Conservation (phyloP, 2,888 invertebrate species). For the Heteromyza rotundicornis region DNA sequence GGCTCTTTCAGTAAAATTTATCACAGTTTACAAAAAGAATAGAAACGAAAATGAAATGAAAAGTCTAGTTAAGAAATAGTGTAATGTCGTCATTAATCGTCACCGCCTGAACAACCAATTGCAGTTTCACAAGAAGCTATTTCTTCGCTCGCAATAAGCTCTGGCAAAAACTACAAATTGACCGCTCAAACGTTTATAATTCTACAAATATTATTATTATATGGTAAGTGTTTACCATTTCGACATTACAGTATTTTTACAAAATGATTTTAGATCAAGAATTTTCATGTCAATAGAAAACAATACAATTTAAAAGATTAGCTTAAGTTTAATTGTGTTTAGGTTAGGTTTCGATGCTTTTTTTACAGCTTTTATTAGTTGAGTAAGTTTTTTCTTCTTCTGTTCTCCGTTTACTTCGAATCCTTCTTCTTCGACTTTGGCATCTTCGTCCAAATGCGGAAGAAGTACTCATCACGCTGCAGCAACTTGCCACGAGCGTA, state of each 20-base stretch:
- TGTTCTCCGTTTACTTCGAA: conserved; percentile 39
- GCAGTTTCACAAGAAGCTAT: background rate
- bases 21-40: conserved; percentile 48
- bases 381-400: conserved; percentile 22
- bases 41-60: background rate
- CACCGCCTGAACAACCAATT: background rate
- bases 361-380: background rate
- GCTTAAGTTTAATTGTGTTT: conserved; percentile 19
- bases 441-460: conserved; percentile 73
- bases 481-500: conserved; percentile 87
- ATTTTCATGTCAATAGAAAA: conserved; percentile 15
- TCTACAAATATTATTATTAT: background rate
- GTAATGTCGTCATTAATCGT: conserved; percentile 22
- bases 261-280: conserved; percentile 6
- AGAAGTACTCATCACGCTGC: conserved; percentile 92
- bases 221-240: background rate
- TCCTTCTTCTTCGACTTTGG: conserved; percentile 50
- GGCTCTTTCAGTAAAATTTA: conserved; percentile 43
- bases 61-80: conserved; percentile 11
- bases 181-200: conserved; percentile 5
- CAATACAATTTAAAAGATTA: conserved; percentile 22
- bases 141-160: conserved; percentile 33
- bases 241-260: conserved; percentile 31
- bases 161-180: background rate
- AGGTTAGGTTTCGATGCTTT: background rate